phyloP scores from a whole-genome alignment of 1,140 invertebrate species.

The Lepidurus couesii region DNA sequence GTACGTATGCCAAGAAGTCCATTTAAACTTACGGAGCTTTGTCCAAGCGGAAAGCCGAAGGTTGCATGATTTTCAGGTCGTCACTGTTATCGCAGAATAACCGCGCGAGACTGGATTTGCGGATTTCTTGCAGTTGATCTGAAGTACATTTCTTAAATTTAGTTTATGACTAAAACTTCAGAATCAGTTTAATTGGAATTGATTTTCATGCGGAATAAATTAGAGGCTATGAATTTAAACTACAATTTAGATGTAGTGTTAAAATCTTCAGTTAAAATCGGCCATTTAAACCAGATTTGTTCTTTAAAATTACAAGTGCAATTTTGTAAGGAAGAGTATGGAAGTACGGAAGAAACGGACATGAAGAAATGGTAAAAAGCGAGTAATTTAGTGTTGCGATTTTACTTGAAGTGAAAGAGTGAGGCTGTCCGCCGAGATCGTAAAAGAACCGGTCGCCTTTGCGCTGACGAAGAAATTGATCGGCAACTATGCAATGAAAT shows the following conservation, averaged over 20 bases:
- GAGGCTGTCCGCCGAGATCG: conserved; percentile 50
- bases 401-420: conserved; percentile 48
- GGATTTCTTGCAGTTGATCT: conserved; percentile 53
- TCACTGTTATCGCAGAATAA: conserved; percentile 27
- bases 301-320: not conserved
- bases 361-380: not conserved
- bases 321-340: not conserved
- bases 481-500: conserved; percentile 53
- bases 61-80: conserved; percentile 65
- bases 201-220: not conserved
- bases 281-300: too few relatives aligned
- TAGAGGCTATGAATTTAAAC: not conserved
- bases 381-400: conserved; percentile 10
- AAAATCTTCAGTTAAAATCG: too few relatives aligned
- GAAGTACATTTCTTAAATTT: conserved; percentile 38
- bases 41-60: conserved; percentile 70
- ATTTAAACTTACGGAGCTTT: conserved; percentile 65
- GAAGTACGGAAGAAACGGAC: not conserved
- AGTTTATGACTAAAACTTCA: not conserved
- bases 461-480: conserved; percentile 49
- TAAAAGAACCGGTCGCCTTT: conserved; percentile 51
- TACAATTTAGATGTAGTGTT: too few relatives aligned
- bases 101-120: conserved; percentile 45
- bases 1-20: not conserved
- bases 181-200: not conserved